Evolutionary conservation across 2,888 invertebrate genomes (phyloP).

Genomic region (Lycocerus yunnanus): DNA sequence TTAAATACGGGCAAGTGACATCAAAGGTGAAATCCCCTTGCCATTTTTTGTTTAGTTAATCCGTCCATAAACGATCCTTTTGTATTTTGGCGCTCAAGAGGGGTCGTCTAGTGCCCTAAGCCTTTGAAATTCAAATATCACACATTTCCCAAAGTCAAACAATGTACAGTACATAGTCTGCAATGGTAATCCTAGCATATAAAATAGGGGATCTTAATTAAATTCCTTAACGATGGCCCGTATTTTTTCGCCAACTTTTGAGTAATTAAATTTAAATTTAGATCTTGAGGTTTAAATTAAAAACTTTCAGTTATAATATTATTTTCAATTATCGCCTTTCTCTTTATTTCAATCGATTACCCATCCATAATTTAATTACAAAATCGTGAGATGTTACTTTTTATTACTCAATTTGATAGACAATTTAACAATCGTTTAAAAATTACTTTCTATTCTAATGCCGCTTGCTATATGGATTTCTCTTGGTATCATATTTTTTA

Average conservation of each 20-base stretch:
- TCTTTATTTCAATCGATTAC: slow-evolving; percentile 3
- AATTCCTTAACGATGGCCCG: slow-evolving; percentile 18
- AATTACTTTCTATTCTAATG: not conserved
- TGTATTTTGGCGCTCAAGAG: slow-evolving; percentile 7
- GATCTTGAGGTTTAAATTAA: slow-evolving; percentile 1
- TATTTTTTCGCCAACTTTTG: not conserved
- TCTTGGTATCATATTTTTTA: not conserved
- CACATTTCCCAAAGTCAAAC: slow-evolving; percentile 10
- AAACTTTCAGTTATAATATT: not conserved
- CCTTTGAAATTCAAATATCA: slow-evolving; percentile 31
- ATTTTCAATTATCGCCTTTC: not conserved
- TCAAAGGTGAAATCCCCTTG: slow-evolving; percentile 14
- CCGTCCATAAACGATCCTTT: slow-evolving; percentile 24
- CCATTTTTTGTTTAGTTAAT: slow-evolving; percentile 23
- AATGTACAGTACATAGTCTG: not conserved
- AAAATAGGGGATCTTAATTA: slow-evolving; percentile 24
- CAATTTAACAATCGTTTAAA: not conserved
- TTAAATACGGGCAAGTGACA: slow-evolving; percentile 9
- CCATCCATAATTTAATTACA: not conserved
- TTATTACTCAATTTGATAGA: not conserved
- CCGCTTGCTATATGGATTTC: not conserved
- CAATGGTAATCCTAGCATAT: slow-evolving; percentile 8
- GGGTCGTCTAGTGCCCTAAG: slow-evolving; percentile 14
- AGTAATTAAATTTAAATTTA: slow-evolving; percentile 5
- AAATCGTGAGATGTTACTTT: slow-evolving; percentile 7